Evolutionary conservation across 2,888 invertebrate genomes (phyloP).

Genomic region (Geophilus truncorum): DNA sequence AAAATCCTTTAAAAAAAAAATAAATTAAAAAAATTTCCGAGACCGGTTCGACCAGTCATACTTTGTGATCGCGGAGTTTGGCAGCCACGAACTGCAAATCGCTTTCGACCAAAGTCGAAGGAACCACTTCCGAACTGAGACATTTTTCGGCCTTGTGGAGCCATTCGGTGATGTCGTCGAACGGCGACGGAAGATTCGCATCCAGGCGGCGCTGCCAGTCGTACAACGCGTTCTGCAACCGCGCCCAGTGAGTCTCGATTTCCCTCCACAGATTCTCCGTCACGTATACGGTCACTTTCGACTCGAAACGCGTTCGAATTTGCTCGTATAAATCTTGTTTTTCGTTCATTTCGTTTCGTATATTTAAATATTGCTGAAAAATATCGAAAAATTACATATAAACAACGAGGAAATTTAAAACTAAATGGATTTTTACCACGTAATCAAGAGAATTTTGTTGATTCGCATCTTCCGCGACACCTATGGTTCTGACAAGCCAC

Average conservation of each 20-base stretch:
- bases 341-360: conserved; percentile 70
- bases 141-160: conserved; percentile 78
- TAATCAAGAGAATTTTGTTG: conserved; percentile 15
- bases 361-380: conserved; percentile 66
- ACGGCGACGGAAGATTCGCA: conserved; percentile 74
- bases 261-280: conserved; percentile 81
- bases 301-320: conserved; percentile 71
- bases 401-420: too few species aligned
- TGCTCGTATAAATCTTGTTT: conserved; percentile 68
- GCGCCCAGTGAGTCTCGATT: conserved; percentile 72
- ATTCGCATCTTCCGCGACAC: conserved; percentile 38
- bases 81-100: conserved; percentile 80
- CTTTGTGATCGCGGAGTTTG: conserved; percentile 71
- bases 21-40: conserved; percentile 32
- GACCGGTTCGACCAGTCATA: too few species aligned
- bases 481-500: conserved; percentile 63
- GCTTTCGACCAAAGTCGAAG: conserved; percentile 77
- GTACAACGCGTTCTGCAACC: conserved; percentile 67
- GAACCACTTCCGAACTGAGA: conserved; percentile 74
- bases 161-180: conserved; percentile 84
- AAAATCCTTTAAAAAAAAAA: conserved; percentile 57
- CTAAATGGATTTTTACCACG: neutral
- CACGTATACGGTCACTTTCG: conserved; percentile 73
- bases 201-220: conserved; percentile 88
- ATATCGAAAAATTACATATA: neutral